These are phyloP conservation scores for Clostera curtula DNA, from an alignment of 2,888 invertebrate species.

Conservation along the genomic window DNA sequence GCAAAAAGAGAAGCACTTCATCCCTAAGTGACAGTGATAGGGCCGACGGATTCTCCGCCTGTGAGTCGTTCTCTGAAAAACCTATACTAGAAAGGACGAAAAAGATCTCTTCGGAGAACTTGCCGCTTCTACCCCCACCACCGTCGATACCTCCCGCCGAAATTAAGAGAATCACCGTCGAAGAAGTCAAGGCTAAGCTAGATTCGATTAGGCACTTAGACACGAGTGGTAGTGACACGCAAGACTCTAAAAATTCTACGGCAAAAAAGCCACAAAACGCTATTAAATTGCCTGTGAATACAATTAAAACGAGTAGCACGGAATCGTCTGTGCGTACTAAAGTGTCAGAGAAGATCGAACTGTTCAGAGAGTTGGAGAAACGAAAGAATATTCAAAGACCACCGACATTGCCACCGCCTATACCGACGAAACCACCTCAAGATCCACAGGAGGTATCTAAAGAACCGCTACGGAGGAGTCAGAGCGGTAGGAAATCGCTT, in stretches of 20 bases:
- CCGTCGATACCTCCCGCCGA: constrained; percentile 46
- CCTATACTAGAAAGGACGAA: constrained; percentile 71
- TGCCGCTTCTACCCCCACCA: constrained; percentile 67
- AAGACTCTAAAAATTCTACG: constrained; percentile 72
- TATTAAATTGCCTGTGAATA: constrained; percentile 16
- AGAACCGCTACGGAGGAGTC: constrained; percentile 59
- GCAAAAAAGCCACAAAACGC: constrained; percentile 37
- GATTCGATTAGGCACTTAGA: constrained; percentile 63
- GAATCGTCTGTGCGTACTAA: constrained; percentile 66
- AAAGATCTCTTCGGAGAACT: constrained; percentile 70
- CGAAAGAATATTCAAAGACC: constrained; percentile 64
- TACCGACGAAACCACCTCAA: constrained; percentile 52
- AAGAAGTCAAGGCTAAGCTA: constrained; percentile 75
- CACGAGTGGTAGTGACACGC: constrained; percentile 65
- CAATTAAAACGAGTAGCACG: constrained; percentile 41
- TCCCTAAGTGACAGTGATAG: constrained; percentile 77
- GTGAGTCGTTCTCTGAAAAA: constrained; percentile 64
- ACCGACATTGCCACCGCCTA: constrained; percentile 63
- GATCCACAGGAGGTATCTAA: constrained; percentile 42
- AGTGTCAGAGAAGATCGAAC: constrained; percentile 69
- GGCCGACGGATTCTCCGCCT: constrained; percentile 66
- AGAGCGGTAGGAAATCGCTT: constrained; percentile 62
- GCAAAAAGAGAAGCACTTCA: constrained; percentile 82
- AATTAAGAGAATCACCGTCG: constrained; percentile 61
- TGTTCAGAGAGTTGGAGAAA: constrained; percentile 65